A percentile compares a stretch with the other conserved stretches of the same genome.
phyloP scores from a whole-genome alignment of 2,888 invertebrate genomes.

The Pollenia griseotomentosa region DNA sequence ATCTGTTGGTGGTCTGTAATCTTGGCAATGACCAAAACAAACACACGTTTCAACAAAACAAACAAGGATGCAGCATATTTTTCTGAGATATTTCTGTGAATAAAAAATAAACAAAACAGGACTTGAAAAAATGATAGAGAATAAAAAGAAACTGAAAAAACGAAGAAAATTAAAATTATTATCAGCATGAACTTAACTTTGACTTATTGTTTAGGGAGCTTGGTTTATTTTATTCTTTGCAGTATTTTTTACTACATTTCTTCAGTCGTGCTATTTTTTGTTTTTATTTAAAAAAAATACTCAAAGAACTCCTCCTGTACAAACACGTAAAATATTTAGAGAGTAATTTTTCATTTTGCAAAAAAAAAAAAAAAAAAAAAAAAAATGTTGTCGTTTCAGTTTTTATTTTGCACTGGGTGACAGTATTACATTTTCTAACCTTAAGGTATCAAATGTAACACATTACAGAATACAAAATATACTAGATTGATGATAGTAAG shows the following conservation, averaged over 20 bases:
- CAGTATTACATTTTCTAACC: conserved; percentile 57
- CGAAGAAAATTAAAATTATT: conserved; percentile 60
- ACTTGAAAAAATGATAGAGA: conserved; percentile 8
- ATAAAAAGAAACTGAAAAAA: conserved; percentile 5
- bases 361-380: conserved; percentile 8
- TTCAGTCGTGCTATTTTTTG: neutral
- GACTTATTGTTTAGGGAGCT: conserved; percentile 41
- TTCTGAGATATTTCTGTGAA: neutral
- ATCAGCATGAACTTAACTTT: conserved; percentile 54
- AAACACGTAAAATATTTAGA: conserved; percentile 20
- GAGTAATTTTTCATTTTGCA: conserved; percentile 50
- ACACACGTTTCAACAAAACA: neutral
- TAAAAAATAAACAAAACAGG: neutral
- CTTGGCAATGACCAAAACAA: conserved; percentile 19
- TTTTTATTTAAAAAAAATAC: too few species aligned
- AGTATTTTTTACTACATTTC: neutral
- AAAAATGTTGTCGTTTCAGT: neutral
- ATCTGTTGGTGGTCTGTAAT: conserved; percentile 61
- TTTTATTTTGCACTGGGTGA: conserved; percentile 13
- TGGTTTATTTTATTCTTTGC: conserved; percentile 9
- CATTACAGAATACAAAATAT: conserved; percentile 36
- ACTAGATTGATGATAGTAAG: neutral
- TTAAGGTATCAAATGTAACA: conserved; percentile 58
- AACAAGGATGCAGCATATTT: conserved; percentile 5
- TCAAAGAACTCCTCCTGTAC: neutral